These are phyloP conservation scores for Falco biarmicus DNA, from an alignment of 2,797 vertebrate genomes.

Conservation along the genomic window DNA sequence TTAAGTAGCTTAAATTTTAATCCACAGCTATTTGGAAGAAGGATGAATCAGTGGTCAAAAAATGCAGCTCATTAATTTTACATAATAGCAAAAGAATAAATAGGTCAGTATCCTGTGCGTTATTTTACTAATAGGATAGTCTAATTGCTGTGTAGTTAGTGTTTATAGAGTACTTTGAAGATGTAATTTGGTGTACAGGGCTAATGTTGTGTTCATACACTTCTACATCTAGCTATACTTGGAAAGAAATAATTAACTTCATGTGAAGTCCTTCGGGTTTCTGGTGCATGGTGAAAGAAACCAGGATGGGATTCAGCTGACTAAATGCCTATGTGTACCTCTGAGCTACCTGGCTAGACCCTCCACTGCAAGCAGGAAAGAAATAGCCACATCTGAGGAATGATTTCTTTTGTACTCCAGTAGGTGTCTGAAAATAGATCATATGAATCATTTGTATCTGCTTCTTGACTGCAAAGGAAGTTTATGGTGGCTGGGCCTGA, in stretches of 20 bases:
- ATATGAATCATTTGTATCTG: not conserved
- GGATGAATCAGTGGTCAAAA: conserved; percentile 18
- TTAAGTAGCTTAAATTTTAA: conserved; percentile 54
- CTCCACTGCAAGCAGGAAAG: not conserved
- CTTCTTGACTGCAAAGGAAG: not conserved
- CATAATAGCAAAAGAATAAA: conserved; percentile 26
- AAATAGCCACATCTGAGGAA: not conserved
- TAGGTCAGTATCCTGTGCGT: conserved; percentile 28
- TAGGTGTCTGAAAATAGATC: not conserved
- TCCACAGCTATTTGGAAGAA: conserved; percentile 21
- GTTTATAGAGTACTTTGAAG: conserved; percentile 9
- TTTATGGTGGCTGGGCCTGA: not conserved
- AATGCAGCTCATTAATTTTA: conserved; percentile 1
- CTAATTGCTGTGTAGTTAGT: not conserved
- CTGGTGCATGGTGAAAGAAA: not conserved
- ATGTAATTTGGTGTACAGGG: not conserved
- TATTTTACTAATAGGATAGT: not conserved
- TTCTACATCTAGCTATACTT: not conserved
- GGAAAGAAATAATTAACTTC: not conserved
- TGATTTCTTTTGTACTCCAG: not conserved
- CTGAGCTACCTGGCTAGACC: not conserved
- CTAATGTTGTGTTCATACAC: not conserved
- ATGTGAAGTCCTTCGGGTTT: not conserved
- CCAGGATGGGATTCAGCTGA: not conserved
- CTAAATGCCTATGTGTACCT: not conserved